Base-by-base conservation (phyloP, 1,140 invertebrate genomes). In the Paraescarpia echinospica region DNA sequence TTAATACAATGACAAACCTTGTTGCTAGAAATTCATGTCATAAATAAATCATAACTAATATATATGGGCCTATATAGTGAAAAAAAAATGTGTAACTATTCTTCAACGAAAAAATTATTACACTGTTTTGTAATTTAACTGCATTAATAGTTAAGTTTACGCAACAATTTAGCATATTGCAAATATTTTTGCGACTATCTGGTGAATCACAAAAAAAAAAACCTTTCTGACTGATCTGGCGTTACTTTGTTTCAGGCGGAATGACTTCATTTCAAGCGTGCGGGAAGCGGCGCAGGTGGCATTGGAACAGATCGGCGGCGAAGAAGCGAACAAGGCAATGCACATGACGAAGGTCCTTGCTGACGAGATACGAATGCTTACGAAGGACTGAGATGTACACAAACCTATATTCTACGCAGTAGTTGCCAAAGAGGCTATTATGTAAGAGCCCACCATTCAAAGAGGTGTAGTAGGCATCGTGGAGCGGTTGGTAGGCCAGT, bases 261-360 rank as follows among this genome's bases (percentile, higher is more conserved):
- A 95, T 94, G 95, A 95, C 94, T 94, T 94, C 34, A 95, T 95
- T 18, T 94, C 94, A 0, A 93, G 94, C 89, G 95, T 95, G 27
- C 91, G 95, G 34, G 94, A 94, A n/a, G 94, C 95, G 48, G 95
- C 95, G 1, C 93, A 93, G 31, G 92, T 94, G 33, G 94, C 95
- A 0, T 91, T 95, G 33, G 93, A 94, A 92, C 94, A 95, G 92
- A 95, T 95, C 6, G 95, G 95, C 18, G 94, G 95, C 6, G 92
- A 93, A 18, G 94, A 95, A 91, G 94, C 94, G 8, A 94, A 95
- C 34, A 93, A 94, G 90, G 94, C 94, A 1, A 94, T 95, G 93
- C 94, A 94, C 33, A 94, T 94, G n/a, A 95, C 94, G 2, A 94
- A 94, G 92, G 94, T 94, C 4, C 91, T 95, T 27, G 94, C 94